phyloP scores from a whole-genome alignment of 2,113 vertebrate genomes.

The Arvicanthis niloticus region DNA sequence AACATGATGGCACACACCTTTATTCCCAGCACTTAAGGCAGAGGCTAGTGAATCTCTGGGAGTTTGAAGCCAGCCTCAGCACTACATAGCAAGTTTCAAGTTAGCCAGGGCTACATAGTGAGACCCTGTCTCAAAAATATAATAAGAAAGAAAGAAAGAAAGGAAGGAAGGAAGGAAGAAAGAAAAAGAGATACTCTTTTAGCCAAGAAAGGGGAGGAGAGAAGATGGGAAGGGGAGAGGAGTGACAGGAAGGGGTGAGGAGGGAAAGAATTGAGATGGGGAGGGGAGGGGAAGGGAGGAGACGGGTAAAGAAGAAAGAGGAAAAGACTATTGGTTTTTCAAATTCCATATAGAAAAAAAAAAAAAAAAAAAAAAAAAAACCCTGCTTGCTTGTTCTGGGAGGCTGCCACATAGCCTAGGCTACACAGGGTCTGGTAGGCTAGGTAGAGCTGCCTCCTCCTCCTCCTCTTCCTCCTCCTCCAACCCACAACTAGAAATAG shows the following conservation, averaged over 20 bases:
- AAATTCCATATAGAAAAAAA: not conserved
- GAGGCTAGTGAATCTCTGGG: not conserved
- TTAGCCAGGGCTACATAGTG: not conserved
- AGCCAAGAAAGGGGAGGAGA: not conserved
- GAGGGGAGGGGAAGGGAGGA: not conserved
- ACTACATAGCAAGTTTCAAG: not conserved
- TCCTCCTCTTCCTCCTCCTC: not conserved
- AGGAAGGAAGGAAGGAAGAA: too few relatives aligned
- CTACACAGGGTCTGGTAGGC: not conserved
- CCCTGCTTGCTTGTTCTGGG: not conserved
- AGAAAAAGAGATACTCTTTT: not conserved
- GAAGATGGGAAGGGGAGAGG: too few relatives aligned
- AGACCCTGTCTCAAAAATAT: not conserved
- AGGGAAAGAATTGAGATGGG: not conserved
- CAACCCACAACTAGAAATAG: too few relatives aligned
- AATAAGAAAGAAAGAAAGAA: too few relatives aligned
- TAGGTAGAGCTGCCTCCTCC: not conserved
- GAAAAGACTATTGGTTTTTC: not conserved
- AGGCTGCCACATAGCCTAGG: not conserved
- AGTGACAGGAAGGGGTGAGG: not conserved
- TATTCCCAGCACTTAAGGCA: not conserved
- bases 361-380: too few relatives aligned
- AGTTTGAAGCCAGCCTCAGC: not conserved
- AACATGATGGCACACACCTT: not conserved
- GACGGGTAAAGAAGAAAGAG: too few relatives aligned